Evolutionary conservation across 1,140 invertebrate species (phyloP), one percentile per base, ranked within the genome.

Genomic region (Neotoxoptera formosana): DNA sequence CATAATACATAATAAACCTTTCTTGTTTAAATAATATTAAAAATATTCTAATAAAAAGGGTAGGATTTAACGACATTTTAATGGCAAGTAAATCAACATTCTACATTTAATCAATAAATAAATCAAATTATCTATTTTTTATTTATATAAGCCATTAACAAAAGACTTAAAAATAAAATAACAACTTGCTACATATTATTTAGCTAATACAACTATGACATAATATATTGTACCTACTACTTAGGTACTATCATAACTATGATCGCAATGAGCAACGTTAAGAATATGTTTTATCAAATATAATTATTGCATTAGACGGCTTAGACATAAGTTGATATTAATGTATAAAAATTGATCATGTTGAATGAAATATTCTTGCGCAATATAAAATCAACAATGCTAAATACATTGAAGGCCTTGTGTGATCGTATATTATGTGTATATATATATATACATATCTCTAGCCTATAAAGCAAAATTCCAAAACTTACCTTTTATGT

Each of bases 331-430:
- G 7, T 20, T 41, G 51, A 67, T 90, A 90, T 90, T 25, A 47
- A 45, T 90, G 7, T n/a, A 67, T 20, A 67, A 2, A 67, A 90
- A 25, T 67, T 41, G 6, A 20, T 67, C 17, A 83, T 51, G 45
- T 34, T 48, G 21, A 92, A 83, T 91, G 47, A 83, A 92, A 92
- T 83, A 48, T 83, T 92, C 67, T 92, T 83, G 90, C 90, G 90
- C 67, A 92, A 92, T 92, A 76, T 51, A 92, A 76, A 92, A 92
- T 81, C 45, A 92, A 48, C n/a, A 81, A 92, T 92, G 90, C 90
- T 92, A 11, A 51, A 92, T 67, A 83, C 90, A 92, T 92, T 67
- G 89, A 90, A 92, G 67, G 90, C 47, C 45, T 92, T 83, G 51
- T 91, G 67, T 92, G 76, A 83, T 51, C 8, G n/a, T 88, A 88